Base-by-base conservation (phyloP, 37 sponge, comb jelly and placozoan genomes). In the Axinella damicornis region DNA sequence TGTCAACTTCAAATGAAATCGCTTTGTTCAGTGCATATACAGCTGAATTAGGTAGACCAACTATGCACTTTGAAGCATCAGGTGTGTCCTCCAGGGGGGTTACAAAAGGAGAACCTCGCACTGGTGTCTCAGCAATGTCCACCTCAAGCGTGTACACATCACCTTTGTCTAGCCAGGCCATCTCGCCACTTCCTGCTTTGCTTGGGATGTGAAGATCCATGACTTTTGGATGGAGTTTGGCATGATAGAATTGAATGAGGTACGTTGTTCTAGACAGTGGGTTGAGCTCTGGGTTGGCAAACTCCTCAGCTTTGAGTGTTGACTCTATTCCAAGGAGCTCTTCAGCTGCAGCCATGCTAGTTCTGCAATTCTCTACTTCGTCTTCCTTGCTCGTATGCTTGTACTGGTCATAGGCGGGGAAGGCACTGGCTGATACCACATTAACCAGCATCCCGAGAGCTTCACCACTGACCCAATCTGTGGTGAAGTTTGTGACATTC, bases 191-290 rank as follows among this genome's bases (percentile, higher is more conserved):
- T 13, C 91, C 91, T 53, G 83, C 65, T 27, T 83, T 54, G 4
- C 53, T 30, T 21, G 74, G 84, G 22, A 61, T 32, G 64, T 64
- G 74, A 21, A 83, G 18, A 24, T 74, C 55, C 27, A 17, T 32
- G 5, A 83, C 75, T 1, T 39, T 71, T 1, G 34, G 53, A 0
- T 25, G 57, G 22, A 21, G 24, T 13, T 52, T 53, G 58, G 57
- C 21, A 79, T 74, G 46, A 61, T 58, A 82, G 83, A 95, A 93
- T 40, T 92, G 96, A 20, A 89, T 78, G 58, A 97, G 79, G 78
- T 97, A 97, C 16, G 87, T 95, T 82, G 88, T 87, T 40, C 95
- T 91, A n/a, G n/a, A n/a, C n/a, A n/a, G n/a, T n/a, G n/a, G n/a
- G n/a, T n/a, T n/a, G n/a, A n/a, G n/a, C n/a, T n/a, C n/a, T n/a